A percentile compares a stretch with the other conserved stretches of the same genome.
phyloP scores from a whole-genome alignment of 2,797 vertebrate genomes.

The Parauchenoglanis ngamensis region DNA sequence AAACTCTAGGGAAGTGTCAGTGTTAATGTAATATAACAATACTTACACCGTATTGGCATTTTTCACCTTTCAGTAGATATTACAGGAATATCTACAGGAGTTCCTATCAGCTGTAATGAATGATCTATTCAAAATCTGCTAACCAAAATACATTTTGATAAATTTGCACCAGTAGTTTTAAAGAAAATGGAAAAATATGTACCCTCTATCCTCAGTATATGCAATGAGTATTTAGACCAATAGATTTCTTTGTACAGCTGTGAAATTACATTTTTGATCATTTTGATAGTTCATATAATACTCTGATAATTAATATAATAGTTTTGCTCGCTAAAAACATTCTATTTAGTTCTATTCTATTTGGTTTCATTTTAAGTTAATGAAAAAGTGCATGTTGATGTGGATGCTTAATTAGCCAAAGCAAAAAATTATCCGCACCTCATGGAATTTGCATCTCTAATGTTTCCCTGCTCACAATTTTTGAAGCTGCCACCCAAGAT shows the following conservation, averaged over 20 bases:
- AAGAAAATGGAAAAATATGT: not conserved
- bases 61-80: not conserved
- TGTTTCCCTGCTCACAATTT: slow-evolving; percentile 11
- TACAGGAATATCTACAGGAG: not conserved
- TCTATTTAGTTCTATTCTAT: not conserved
- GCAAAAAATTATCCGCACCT: not conserved
- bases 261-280: not conserved
- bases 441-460: slow-evolving; percentile 63
- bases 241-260: not conserved
- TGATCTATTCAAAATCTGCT: not conserved
- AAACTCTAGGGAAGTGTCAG: not conserved
- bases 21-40: not conserved
- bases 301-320: no score
- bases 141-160: not conserved
- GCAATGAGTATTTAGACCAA: not conserved
- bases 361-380: not conserved
- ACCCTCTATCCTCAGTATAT: not conserved
- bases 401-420: not conserved
- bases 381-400: not conserved
- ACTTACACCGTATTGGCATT: not conserved
- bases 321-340: not conserved
- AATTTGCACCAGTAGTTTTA: not conserved
- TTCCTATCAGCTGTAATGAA: not conserved
- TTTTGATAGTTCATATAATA: not conserved
- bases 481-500: slow-evolving; percentile 45